Evolutionary conservation across 2,113 vertebrate genomes (phyloP).

Genomic region (Dasyurus viverrinus): DNA sequence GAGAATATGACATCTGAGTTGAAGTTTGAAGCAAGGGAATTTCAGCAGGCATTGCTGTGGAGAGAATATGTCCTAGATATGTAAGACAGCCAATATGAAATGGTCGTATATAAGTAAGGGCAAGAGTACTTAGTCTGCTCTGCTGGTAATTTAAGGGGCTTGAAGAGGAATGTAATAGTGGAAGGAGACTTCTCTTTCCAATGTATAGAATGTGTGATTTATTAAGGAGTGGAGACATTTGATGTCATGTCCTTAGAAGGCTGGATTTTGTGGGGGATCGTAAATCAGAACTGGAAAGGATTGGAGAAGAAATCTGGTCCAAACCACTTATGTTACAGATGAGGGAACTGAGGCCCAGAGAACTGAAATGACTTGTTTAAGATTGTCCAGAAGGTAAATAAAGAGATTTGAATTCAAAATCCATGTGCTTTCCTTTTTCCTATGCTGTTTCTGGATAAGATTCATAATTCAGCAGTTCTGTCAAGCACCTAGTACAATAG

Average conservation of each 20-base stretch:
- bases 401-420: background rate
- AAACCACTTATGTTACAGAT: background rate
- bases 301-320: background rate
- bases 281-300: background rate
- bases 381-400: background rate
- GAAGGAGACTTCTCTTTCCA: background rate
- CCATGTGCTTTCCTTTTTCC: background rate
- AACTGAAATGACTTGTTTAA: background rate
- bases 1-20: background rate
- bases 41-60: background rate
- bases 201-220: background rate
- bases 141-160: background rate
- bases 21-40: background rate
- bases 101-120: background rate
- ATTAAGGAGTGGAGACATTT: background rate
- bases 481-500: background rate
- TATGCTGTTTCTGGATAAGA: background rate
- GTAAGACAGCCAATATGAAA: background rate
- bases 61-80: background rate
- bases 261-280: slow-evolving; percentile 11
- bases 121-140: background rate
- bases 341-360: background rate
- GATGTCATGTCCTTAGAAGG: background rate
- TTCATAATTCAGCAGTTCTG: background rate
- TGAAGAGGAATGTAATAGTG: background rate